Percentiles rank a stretch among this genome's conserved stretches.
phyloP scores from a whole-genome alignment of 2,797 vertebrate species.

The Darevskia mixta region DNA sequence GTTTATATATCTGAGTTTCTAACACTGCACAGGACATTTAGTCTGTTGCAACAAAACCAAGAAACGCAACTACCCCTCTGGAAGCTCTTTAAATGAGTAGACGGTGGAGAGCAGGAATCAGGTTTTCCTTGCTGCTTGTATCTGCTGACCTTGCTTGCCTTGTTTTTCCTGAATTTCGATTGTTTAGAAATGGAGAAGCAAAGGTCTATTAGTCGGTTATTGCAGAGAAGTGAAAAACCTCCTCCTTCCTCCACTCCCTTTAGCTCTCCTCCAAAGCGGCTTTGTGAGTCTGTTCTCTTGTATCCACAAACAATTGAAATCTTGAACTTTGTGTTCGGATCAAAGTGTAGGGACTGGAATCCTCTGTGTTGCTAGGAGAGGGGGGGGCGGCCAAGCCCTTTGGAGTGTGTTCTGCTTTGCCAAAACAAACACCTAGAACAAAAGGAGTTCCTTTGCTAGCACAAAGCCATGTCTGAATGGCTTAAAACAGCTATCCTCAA shows the following conservation, averaged over 20 bases:
- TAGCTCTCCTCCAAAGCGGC: constrained; percentile 43
- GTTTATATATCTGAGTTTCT: too few species aligned
- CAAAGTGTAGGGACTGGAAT: neutral
- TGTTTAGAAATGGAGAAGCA: constrained; percentile 24
- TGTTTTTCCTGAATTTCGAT: constrained; percentile 19
- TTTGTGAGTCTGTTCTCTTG: constrained; percentile 38
- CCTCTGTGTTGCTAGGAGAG: neutral
- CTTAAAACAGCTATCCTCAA: neutral
- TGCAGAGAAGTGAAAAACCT: constrained; percentile 34
- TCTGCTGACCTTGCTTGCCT: constrained; percentile 5
- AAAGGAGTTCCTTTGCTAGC: neutral
- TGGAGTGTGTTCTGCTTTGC: neutral
- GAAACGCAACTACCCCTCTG: too few species aligned
- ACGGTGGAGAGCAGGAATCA: neutral
- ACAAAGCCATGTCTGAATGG: neutral
- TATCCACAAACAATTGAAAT: constrained; percentile 41
- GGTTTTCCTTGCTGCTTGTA: neutral
- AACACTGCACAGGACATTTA: constrained; percentile 30
- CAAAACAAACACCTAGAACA: neutral
- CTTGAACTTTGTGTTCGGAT: neutral
- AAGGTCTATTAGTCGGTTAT: neutral
- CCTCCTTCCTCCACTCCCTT: constrained; percentile 44
- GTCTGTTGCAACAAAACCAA: too few species aligned
- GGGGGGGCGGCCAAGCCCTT: neutral
- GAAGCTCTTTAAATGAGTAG: constrained; percentile 24